A percentile compares a stretch with the other conserved stretches of the same genome.
These are phyloP conservation scores for Phrynocephalus versicolor DNA, from an alignment of 2,113 vertebrate genomes.

Conservation along the genomic window DNA sequence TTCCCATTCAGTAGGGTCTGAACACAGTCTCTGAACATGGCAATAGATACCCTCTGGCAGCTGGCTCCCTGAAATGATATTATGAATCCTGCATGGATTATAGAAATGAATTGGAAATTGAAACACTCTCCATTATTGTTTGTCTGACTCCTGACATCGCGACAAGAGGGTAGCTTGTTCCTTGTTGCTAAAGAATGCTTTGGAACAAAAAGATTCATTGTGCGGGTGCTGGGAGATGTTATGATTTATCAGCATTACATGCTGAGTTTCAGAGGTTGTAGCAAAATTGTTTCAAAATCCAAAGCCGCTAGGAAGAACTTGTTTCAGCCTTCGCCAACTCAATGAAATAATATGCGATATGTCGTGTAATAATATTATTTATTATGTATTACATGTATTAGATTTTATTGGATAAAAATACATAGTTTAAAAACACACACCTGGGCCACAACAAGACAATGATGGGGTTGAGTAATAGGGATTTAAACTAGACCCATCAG, in stretches of 20 bases:
- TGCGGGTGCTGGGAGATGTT: fast-evolving
- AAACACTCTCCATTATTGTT: constrained; percentile 50
- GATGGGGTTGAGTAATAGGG: not conserved
- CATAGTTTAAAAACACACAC: not conserved
- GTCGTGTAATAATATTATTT: no score
- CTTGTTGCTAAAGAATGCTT: constrained; percentile 27
- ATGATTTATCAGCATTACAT: constrained; percentile 1
- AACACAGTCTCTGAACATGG: constrained; percentile 50
- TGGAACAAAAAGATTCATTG: not conserved
- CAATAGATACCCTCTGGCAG: constrained; percentile 57
- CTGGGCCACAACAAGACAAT: not conserved
- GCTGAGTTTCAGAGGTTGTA: not conserved
- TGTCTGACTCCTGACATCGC: constrained; percentile 27
- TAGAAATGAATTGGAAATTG: constrained; percentile 62
- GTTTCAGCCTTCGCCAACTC: not conserved
- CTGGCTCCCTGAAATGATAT: constrained; percentile 52
- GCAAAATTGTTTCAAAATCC: constrained; percentile 1
- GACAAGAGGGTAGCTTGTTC: constrained; percentile 35
- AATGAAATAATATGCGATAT: not conserved
- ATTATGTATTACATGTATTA: no score
- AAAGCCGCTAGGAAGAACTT: not conserved
- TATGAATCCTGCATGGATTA: constrained; percentile 64
- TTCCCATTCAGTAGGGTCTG: constrained; percentile 31
- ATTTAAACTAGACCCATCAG: not conserved
- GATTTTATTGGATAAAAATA: no score